These are phyloP conservation scores for Abscondita cerata DNA, from an alignment of 2,888 invertebrate genomes.

Conservation along the genomic window DNA sequence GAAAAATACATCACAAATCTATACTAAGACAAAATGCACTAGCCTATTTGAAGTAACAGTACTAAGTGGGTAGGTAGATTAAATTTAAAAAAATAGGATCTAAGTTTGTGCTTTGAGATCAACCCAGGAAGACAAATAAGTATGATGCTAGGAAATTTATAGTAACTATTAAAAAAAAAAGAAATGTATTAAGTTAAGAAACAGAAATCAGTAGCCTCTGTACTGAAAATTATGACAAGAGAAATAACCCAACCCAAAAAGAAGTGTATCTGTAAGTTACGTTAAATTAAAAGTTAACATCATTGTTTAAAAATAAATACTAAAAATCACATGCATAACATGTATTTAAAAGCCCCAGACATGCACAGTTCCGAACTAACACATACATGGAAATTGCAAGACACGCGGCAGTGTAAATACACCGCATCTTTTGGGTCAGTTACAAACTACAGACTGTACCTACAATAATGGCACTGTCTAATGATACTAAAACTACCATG, in stretches of 20 bases:
- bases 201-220: conserved; percentile 31
- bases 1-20: conserved; percentile 43
- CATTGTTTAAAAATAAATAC: conserved; percentile 35
- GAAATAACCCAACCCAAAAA: conserved; percentile 57
- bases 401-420: conserved; percentile 32
- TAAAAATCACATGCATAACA: conserved; percentile 50
- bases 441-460: conserved; percentile 58
- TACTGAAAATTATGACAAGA: conserved; percentile 36
- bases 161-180: conserved; percentile 22
- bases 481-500: conserved; percentile 59
- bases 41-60: conserved; percentile 31
- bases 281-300: conserved; percentile 29
- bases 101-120: conserved; percentile 56
- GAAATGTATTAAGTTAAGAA: conserved; percentile 28
- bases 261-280: conserved; percentile 42
- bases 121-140: conserved; percentile 57
- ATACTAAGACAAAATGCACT: conserved; percentile 39
- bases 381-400: conserved; percentile 46
- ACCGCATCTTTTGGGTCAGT: conserved; percentile 59
- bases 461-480: conserved; percentile 59
- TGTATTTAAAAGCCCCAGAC: conserved; percentile 51
- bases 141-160: conserved; percentile 27
- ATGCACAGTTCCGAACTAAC: conserved; percentile 52
- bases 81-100: conserved; percentile 16
- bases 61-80: conserved; percentile 25